These are phyloP conservation scores for Mormyrus lacerda DNA, from an alignment of 2,113 vertebrate species.

Conservation along the genomic window DNA sequence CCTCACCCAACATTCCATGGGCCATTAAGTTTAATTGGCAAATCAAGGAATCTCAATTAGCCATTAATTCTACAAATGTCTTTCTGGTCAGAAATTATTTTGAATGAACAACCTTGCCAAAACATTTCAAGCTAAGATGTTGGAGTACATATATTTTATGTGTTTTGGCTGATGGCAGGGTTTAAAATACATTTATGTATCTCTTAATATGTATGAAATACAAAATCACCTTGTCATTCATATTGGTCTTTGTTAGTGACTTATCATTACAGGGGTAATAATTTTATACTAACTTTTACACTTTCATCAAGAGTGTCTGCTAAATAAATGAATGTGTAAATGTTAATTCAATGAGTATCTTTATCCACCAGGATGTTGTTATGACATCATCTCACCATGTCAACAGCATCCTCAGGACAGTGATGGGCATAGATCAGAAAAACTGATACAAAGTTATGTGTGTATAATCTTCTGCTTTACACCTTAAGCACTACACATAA, in stretches of 20 bases:
- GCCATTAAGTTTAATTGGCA: slow-evolving; percentile 16
- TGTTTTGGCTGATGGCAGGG: not conserved
- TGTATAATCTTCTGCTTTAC: not conserved
- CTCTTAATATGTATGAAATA: not conserved
- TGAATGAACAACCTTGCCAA: not conserved
- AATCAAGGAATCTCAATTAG: slow-evolving; percentile 9
- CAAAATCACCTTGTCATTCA: not conserved
- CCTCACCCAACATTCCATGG: slow-evolving; percentile 6
- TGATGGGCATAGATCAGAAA: not conserved
- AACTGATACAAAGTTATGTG: not conserved
- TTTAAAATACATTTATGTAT: not conserved
- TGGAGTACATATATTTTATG: not conserved
- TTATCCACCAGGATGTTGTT: not conserved
- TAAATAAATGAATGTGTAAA: not conserved
- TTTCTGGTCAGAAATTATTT: slow-evolving; percentile 4
- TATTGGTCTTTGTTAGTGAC: not conserved
- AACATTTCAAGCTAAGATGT: not conserved
- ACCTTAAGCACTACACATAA: not conserved
- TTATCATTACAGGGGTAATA: not conserved
- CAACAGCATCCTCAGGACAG: not conserved
- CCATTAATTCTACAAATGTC: slow-evolving; percentile 14
- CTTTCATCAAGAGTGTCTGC: not conserved
- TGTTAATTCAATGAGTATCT: not conserved
- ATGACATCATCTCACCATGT: not conserved
- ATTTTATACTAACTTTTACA: not conserved